Evolutionary conservation across 1,140 invertebrate species (phyloP).

Genomic region (Bombyx mandarina): DNA sequence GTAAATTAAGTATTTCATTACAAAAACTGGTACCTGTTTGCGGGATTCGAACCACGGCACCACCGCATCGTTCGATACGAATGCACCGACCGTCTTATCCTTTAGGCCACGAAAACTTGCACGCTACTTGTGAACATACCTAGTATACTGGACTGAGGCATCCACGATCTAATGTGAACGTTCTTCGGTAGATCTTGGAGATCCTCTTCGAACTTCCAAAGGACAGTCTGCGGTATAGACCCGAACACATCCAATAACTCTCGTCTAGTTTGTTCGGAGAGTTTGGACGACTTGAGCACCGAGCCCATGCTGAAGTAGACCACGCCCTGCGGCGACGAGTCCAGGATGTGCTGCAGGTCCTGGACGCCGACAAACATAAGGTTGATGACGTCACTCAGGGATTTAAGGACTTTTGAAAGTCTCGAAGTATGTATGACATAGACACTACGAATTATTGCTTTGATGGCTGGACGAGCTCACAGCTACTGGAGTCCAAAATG

Average conservation of each 20-base stretch:
- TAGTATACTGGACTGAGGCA: constrained; percentile 75
- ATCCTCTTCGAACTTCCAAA: constrained; percentile 69
- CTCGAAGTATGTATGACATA: neutral
- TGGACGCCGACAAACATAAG: constrained; percentile 10
- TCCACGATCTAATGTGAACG: constrained; percentile 73
- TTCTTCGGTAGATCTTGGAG: constrained; percentile 59
- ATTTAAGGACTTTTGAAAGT: neutral
- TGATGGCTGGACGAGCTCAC: neutral
- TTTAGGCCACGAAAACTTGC: too few relatives aligned
- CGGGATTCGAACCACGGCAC: neutral
- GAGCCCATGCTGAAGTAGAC: constrained; percentile 73
- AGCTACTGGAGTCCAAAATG: neutral
- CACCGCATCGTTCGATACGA: neutral
- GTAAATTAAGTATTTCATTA: neutral
- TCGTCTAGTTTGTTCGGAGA: constrained; percentile 24
- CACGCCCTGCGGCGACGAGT: constrained; percentile 59
- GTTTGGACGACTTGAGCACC: constrained; percentile 34
- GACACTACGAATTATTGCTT: neutral
- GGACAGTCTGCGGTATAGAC: constrained; percentile 35
- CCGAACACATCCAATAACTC: constrained; percentile 25
- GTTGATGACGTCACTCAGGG: neutral
- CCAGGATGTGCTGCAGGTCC: constrained; percentile 59
- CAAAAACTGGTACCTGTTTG: neutral
- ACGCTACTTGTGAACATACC: constrained; percentile 21
- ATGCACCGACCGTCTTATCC: neutral